phyloP scores from a whole-genome alignment of 2,797 vertebrate genomes.

The Florisuga fusca region DNA sequence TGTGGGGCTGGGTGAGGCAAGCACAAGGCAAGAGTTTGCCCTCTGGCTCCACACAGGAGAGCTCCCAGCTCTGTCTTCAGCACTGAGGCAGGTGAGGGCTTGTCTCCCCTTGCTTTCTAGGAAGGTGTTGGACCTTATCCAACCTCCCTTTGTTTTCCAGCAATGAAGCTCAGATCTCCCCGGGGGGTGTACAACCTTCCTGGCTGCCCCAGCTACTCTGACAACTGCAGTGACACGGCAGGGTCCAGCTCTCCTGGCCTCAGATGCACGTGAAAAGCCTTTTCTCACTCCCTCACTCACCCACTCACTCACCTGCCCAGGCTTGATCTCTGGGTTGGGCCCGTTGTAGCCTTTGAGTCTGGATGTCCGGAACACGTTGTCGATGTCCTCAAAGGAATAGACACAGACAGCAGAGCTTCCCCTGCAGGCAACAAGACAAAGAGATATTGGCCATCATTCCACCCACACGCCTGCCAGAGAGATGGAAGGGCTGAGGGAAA shows the following conservation, averaged over 20 bases:
- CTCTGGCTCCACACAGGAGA: not conserved
- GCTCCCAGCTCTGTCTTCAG: not conserved
- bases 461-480: not conserved
- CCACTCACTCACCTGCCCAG: constrained; percentile 77
- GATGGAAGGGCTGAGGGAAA: not conserved
- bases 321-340: constrained; percentile 66
- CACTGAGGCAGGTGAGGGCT: not conserved
- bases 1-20: not conserved
- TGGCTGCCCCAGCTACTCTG: not conserved
- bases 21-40: not conserved
- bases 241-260: not conserved
- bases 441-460: not conserved
- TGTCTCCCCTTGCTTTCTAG: fast-evolving
- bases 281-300: not conserved
- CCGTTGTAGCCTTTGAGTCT: constrained; percentile 73
- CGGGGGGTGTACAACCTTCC: fast-evolving
- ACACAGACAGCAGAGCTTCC: constrained; percentile 79
- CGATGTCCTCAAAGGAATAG: constrained; percentile 77
- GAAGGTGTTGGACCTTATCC: fast-evolving
- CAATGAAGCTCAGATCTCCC: not conserved
- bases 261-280: too few species aligned
- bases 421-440: constrained; percentile 26
- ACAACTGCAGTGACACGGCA: not conserved
- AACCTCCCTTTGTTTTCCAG: not conserved
- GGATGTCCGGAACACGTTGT: constrained; percentile 70